A percentile compares a stretch with the other conserved stretches of the same genome.
These are phyloP conservation scores for Lepus europaeus DNA, from an alignment of 2,113 vertebrate species.

Conservation along the genomic window DNA sequence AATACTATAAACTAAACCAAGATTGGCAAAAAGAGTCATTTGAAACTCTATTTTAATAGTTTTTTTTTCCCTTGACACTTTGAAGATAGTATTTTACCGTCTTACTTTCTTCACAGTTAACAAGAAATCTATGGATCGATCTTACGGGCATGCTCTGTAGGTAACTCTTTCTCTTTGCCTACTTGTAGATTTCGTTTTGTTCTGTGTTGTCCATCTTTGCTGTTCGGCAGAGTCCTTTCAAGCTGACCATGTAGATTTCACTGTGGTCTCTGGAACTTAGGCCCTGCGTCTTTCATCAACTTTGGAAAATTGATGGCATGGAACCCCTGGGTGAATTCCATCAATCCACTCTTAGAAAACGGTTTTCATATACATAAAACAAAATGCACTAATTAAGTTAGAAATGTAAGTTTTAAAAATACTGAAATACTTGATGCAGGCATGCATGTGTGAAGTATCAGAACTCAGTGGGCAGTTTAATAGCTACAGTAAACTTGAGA, in stretches of 20 bases:
- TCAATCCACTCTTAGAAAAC: slow-evolving; percentile 11
- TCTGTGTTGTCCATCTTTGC: neutral
- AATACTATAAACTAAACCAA: too few relatives aligned
- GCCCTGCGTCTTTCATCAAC: neutral
- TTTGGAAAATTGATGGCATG: neutral
- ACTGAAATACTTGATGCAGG: neutral
- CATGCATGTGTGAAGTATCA: neutral
- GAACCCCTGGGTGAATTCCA: neutral
- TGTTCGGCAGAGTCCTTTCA: neutral
- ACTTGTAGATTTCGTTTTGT: neutral
- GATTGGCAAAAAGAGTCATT: neutral
- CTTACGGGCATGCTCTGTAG: neutral
- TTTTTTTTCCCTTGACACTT: neutral
- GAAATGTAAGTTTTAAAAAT: neutral
- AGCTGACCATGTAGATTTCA: neutral
- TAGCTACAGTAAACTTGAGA: neutral
- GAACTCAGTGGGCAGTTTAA: neutral
- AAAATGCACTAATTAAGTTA: neutral
- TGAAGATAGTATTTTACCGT: neutral
- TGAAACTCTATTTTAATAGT: neutral
- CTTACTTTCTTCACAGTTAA: neutral
- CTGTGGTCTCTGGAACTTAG: neutral
- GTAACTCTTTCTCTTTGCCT: neutral
- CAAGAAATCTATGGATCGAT: neutral
- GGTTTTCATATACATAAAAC: slow-evolving; percentile 1